Evolutionary conservation across 2,113 vertebrate genomes (phyloP), one percentile per base, ranked within the genome.

Genomic region (Spilogale gracilis): DNA sequence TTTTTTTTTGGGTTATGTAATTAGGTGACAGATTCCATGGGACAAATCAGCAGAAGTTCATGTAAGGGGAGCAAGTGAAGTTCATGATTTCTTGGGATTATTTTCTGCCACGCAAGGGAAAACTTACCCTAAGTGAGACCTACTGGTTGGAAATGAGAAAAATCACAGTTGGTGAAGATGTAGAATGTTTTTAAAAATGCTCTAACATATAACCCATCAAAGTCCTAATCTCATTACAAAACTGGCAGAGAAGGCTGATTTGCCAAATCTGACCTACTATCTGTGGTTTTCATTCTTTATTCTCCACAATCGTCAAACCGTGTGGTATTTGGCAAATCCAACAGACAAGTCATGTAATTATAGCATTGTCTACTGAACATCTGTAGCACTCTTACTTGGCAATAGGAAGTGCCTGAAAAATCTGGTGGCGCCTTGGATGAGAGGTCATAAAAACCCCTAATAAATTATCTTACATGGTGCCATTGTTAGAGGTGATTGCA

Each of bases 391-490:
- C 38, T 83, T 61, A 18, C 52, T 27, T 63, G 52, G 58, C 74
- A 74, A 14, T n/a, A 80, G 83, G 30, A 63, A 96, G 52, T 43
- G 2, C 43, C 89, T 65, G 43, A 82, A 97, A 88, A 84, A 27
- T 60, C 56, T 83, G 9, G 38, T 71, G 27, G 60, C 54, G 56
- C 48, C 25, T 65, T 79, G 43, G 11, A 43, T 45, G 52, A 58
- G 58, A 93, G 60, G 71, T 86, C 86, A 88, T 73, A 56, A 95
- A 94, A 94, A 17, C 1, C 9, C 71, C 52, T 91, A 63, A 93
- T 87, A 96, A 89, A 83, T 97, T 94, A 8, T 79, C 71, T 79
- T 85, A 30, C 8, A 58, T 3, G 13, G 21, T 71, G 87, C 81
- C 69, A 63, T 18, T 86, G 30, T 92, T 78, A 11, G 4, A 63